These are phyloP conservation scores for Pollimyrus isidori DNA, from an alignment of 2,113 vertebrate genomes.

Conservation along the genomic window DNA sequence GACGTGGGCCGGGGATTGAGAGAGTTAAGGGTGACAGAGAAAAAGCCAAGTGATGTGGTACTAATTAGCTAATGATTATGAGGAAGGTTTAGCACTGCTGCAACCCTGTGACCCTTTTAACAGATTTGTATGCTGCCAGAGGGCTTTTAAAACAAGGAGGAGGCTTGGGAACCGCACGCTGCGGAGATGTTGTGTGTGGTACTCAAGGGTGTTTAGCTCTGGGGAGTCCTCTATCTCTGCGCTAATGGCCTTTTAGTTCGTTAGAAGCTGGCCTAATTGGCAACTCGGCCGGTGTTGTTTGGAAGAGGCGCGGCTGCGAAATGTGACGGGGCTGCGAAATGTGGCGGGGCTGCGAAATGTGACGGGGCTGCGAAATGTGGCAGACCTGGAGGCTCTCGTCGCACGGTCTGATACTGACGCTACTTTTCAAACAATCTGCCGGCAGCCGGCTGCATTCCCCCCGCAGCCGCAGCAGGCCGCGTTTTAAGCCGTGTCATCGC, in stretches of 20 bases:
- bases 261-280: neutral
- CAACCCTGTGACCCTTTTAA: neutral
- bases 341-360: no score
- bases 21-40: neutral
- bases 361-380: neutral
- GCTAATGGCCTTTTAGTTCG: neutral
- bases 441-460: neutral
- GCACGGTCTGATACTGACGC: neutral
- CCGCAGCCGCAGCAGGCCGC: no score
- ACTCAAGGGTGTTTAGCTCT: neutral
- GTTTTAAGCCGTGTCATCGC: neutral
- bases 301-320: neutral
- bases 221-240: neutral
- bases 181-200: neutral
- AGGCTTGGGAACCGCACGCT: neutral
- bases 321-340: neutral
- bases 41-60: neutral
- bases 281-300: neutral
- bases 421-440: conserved; percentile 2
- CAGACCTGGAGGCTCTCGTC: no score
- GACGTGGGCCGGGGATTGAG: neutral
- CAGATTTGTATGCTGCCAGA: neutral
- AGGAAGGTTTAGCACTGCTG: neutral
- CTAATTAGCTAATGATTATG: neutral
- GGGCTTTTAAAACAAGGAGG: neutral